These are phyloP conservation scores for Larimichthys crocea DNA, from an alignment of 2,113 vertebrate genomes.

Conservation along the genomic window DNA sequence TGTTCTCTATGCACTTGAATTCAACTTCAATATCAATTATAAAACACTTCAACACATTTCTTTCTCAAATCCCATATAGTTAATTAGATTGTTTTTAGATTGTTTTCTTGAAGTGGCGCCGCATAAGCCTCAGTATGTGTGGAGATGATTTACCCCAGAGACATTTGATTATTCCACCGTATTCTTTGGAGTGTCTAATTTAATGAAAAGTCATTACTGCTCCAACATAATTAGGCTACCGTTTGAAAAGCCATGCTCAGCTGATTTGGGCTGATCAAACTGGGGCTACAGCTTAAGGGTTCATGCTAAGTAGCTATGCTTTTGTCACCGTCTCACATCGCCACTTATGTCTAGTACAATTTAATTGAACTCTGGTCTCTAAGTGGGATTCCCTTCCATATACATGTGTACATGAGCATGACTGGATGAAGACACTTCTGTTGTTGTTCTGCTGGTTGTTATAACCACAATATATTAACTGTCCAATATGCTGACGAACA, in stretches of 20 bases:
- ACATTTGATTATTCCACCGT: conserved; percentile 53
- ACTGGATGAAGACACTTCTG: too few relatives aligned
- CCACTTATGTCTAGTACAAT: neutral
- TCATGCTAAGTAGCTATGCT: conserved; percentile 2
- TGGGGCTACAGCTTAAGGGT: conserved; percentile 5
- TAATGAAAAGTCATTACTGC: conserved; percentile 65
- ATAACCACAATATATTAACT: neutral
- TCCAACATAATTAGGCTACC: conserved; percentile 52
- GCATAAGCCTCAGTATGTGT: conserved; percentile 9
- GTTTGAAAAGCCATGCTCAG: conserved; percentile 58
- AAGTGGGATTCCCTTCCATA: neutral
- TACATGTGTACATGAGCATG: neutral
- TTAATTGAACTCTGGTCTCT: neutral
- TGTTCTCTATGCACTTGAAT: neutral
- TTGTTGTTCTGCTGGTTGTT: neutral
- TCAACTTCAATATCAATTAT: conserved; percentile 16
- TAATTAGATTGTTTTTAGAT: conserved; percentile 39
- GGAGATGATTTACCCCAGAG: conserved; percentile 42
- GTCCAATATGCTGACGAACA: neutral
- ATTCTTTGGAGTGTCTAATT: conserved; percentile 55
- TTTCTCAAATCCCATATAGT: conserved; percentile 9
- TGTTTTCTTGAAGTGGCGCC: conserved; percentile 42
- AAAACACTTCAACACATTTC: conserved; percentile 3
- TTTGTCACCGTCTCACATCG: neutral
- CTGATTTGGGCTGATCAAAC: conserved; percentile 46